Evolutionary conservation across 2,113 vertebrate genomes (phyloP).

Genomic region (Notarius lentiginosus): DNA sequence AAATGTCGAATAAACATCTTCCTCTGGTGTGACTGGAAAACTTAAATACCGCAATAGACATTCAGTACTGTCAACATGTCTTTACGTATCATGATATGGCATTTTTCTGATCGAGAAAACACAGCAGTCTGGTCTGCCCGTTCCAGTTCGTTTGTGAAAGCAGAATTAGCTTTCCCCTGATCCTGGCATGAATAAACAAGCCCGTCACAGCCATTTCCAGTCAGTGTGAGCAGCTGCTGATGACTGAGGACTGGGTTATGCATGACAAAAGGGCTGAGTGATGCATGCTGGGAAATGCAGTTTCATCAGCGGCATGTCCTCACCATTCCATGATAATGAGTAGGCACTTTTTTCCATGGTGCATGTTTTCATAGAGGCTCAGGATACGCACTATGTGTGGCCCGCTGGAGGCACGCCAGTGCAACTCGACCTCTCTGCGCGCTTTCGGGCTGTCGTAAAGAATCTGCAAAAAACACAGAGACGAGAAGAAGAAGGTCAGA

Average conservation of each 20-base stretch:
- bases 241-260: constrained; percentile 21
- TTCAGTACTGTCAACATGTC: neutral
- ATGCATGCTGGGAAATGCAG: constrained; percentile 27
- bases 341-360: constrained; percentile 91
- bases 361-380: constrained; percentile 93
- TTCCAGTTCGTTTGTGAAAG: neutral
- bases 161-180: neutral
- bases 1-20: neutral
- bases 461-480: constrained; percentile 58
- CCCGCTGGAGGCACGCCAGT: constrained; percentile 85
- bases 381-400: constrained; percentile 83
- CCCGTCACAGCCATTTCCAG: constrained; percentile 9
- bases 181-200: constrained; percentile 6
- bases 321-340: constrained; percentile 99
- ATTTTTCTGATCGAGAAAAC: neutral
- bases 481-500: neutral
- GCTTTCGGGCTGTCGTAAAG: constrained; percentile 92
- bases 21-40: neutral
- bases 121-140: neutral
- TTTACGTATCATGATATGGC: neutral
- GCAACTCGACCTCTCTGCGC: constrained; percentile 89
- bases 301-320: constrained; percentile 34
- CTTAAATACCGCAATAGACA: neutral
- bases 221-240: constrained; percentile 7
- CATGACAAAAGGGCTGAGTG: neutral